phyloP scores from a whole-genome alignment of 1,140 invertebrate genomes.

The Drosophila melanica region DNA sequence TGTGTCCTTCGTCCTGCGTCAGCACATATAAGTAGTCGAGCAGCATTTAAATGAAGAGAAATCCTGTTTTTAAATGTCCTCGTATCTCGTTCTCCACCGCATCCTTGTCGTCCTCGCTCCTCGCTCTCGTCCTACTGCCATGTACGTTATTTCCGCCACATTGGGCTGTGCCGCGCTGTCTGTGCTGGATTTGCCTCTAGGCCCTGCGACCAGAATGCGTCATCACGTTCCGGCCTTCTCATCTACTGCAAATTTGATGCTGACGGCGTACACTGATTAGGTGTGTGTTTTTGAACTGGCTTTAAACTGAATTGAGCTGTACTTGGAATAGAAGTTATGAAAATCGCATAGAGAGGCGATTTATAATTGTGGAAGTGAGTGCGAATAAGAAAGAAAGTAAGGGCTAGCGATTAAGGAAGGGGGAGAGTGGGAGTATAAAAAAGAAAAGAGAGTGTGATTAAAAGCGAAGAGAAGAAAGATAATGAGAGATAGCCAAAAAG shows the following conservation, averaged over 20 bases:
- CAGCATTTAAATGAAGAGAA: conserved; percentile 46
- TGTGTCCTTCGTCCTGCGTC: conserved; percentile 9
- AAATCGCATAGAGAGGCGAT: conserved; percentile 4
- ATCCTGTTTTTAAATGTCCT: conserved; percentile 49
- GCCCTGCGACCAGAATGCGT: conserved; percentile 18
- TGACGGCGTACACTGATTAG: conserved; percentile 29
- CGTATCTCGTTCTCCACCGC: not conserved
- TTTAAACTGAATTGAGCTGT: not conserved
- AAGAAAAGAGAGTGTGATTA: too few relatives aligned
- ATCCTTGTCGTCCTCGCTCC: not conserved
- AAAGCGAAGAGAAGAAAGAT: too few relatives aligned
- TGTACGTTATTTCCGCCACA: conserved; percentile 35
- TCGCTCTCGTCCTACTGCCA: not conserved
- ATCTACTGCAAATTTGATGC: conserved; percentile 41
- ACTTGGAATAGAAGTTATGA: not conserved
- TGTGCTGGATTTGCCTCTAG: not conserved
- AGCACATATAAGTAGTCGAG: conserved; percentile 35
- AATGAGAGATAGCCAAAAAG: not conserved
- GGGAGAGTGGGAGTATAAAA: too few relatives aligned
- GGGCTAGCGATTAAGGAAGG: too few relatives aligned
- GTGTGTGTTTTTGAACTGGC: not conserved
- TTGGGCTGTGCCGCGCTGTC: conserved; percentile 25
- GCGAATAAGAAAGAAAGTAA: too few relatives aligned
- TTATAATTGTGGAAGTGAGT: too few relatives aligned
- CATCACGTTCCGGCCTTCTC: conserved; percentile 28